A percentile compares a stretch with the other conserved stretches of the same genome.
Evolutionary conservation across 2,888 invertebrate genomes (phyloP).

Genomic region (Eupithecia subfuscata): DNA sequence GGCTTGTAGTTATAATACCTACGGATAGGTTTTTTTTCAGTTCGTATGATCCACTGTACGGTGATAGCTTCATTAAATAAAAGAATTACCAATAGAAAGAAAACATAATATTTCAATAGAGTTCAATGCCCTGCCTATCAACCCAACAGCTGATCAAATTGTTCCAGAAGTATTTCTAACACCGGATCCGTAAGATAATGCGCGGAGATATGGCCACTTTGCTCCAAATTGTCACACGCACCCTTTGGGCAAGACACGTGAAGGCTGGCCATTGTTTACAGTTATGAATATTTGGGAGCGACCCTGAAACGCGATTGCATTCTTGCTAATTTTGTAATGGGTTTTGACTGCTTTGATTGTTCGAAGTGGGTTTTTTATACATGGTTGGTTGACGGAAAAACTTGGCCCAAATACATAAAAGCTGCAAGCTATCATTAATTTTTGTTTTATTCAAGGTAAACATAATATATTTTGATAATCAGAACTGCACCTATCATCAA

Average conservation of each 20-base stretch:
- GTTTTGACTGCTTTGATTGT: constrained; percentile 6
- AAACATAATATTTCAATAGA: background rate
- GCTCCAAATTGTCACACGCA: constrained; percentile 35
- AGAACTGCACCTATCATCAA: background rate
- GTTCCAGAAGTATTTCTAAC: constrained; percentile 9
- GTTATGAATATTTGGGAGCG: constrained; percentile 44
- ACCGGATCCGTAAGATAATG: background rate
- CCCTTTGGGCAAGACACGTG: constrained; percentile 51
- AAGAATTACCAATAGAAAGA: background rate
- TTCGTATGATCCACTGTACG: background rate
- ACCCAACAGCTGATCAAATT: background rate
- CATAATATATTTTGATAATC: background rate
- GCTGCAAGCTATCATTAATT: background rate
- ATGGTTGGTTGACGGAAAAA: background rate
- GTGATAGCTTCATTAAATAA: background rate
- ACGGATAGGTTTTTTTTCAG: background rate
- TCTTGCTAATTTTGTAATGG: constrained; percentile 40
- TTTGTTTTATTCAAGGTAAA: background rate
- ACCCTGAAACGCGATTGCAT: constrained; percentile 43
- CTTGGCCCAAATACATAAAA: background rate
- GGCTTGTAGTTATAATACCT: background rate
- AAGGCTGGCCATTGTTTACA: constrained; percentile 60
- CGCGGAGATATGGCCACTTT: constrained; percentile 19
- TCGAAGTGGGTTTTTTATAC: constrained; percentile 18
- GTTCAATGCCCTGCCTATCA: background rate